phyloP scores from a whole-genome alignment of 2,797 vertebrate species.

The Brachyrhaphis roseni region DNA sequence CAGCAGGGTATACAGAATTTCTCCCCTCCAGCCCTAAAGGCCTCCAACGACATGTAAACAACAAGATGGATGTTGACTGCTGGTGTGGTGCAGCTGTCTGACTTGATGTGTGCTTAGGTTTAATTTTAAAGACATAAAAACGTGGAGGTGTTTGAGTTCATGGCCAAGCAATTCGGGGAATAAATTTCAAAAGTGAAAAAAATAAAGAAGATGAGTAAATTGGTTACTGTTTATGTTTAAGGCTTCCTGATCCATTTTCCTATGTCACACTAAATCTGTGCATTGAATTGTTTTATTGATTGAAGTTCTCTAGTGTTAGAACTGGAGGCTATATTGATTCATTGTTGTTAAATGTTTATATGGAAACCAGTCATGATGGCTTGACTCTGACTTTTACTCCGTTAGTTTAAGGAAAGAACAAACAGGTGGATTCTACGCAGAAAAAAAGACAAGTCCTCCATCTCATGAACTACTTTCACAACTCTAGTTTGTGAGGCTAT shows the following conservation, averaged over 20 bases:
- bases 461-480: slow-evolving; percentile 2
- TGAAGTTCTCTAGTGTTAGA: background rate
- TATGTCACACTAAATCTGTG: background rate
- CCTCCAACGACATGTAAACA: slow-evolving; percentile 59
- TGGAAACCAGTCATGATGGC: slow-evolving; percentile 8
- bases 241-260: background rate
- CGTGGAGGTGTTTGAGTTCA: slow-evolving; percentile 30
- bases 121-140: slow-evolving; percentile 40
- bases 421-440: background rate
- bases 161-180: slow-evolving; percentile 9
- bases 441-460: background rate
- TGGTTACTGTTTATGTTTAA: slow-evolving; percentile 3
- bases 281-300: background rate
- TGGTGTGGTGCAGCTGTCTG: slow-evolving; percentile 51
- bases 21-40: slow-evolving; percentile 31
- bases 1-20: slow-evolving; percentile 34
- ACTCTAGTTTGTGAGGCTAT: background rate
- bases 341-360: background rate
- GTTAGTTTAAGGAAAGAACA: background rate
- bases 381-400: slow-evolving; percentile 6
- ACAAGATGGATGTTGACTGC: slow-evolving; percentile 62
- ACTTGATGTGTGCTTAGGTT: slow-evolving; percentile 48
- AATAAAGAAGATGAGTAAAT: background rate
- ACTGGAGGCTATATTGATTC: background rate
- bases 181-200: slow-evolving; percentile 17